Evolutionary conservation across 2,113 vertebrate species (phyloP), one percentile per base, ranked within the genome.

Genomic region (Podilymbus podiceps): DNA sequence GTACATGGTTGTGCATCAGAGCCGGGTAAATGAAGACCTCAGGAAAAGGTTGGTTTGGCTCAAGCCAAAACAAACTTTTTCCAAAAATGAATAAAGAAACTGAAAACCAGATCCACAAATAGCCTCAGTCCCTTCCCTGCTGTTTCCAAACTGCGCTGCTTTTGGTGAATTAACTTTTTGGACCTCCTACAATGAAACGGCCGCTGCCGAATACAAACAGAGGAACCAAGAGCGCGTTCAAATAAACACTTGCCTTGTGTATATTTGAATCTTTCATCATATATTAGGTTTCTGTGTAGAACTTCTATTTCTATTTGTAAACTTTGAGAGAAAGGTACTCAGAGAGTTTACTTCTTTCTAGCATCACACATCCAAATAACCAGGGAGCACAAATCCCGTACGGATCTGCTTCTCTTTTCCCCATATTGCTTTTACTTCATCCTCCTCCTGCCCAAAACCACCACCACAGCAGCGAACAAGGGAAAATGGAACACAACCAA

Each of bases 211-310:
- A 85, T 2, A 7, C 0, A 28, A 85, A 49, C 44, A 85, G 95
- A 84, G 68, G 38, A 52, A n/a, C 88, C 19, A 1, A 83, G 66
- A 89, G 74, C 85, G 55, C 19, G 0, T 73, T 73, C 84, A 95
- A 95, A 95, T 82, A 96, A 97, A 96, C 96, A 93, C 73, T 85
- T 27, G 40, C 80, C 83, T 47, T 42, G 80, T 85, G 90, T 92
- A 2, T 88, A 91, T 85, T 92, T 71, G 66, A 59, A 17, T 50
- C 94, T 91, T 76, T 95, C 94, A 88, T 62, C 84, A 0, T 22
- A 49, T 4, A 6, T 84, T 69, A 25, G 79, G 66, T 47, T 74
- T 56, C 80, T 20, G 28, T 42, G 58, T 76, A 38, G 62, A 73
- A 5, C 38, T 95, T 89, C n/a, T 92, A 79, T 62, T 95, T 86